Evolutionary conservation across 2,888 invertebrate genomes (phyloP), one percentile per base, ranked within the genome.

Genomic region (Xanthorhoe spadicearia): DNA sequence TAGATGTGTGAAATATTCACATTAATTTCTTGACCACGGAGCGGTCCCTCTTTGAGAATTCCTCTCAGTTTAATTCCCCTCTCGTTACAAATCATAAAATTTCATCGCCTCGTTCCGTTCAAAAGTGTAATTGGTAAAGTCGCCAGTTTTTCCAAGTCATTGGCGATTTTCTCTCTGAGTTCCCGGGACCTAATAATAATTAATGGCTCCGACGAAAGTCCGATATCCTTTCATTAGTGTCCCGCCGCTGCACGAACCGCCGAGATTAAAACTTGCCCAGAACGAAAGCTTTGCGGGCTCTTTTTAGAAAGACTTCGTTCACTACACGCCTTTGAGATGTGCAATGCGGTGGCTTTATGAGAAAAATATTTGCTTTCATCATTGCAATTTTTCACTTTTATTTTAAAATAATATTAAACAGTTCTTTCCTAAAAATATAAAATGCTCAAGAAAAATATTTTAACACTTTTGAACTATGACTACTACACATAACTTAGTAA

Each of bases 171-270:
- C 79, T 75, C 75, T 79, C 72, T 76, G 88, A 89, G 86, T 90
- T 87, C 79, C 79, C 84, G 82, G 80, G 82, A 84, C 86, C 88
- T 92, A 92, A 92, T 92, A 92, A 92, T 92, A 92, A 92, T 91
- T 89, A 93, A 92, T 93, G 92, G 90, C 77, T 80, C 76, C 83
- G 85, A 86, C 83, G 87, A 88, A 91, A 90, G 87, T 85, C 89
- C 90, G 91, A 92, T 92, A 92, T 91, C 92, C 92, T 93, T 92
- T 92, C 92, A 92, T 92, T 93, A 92, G 88, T 79, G 86, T 84
- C 82, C 86, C 84, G 86, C 80, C 85, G 80, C 79, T 76, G 81
- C 78, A 76, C 81, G 80, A 81, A 80, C 82, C 84, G 80, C 76
- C 83, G 83, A 90, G 92, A 92, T 92, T 92, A 92, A 92, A 92